These are phyloP conservation scores for Brachyptera risi DNA, from an alignment of 2,888 invertebrate species.

Conservation along the genomic window DNA sequence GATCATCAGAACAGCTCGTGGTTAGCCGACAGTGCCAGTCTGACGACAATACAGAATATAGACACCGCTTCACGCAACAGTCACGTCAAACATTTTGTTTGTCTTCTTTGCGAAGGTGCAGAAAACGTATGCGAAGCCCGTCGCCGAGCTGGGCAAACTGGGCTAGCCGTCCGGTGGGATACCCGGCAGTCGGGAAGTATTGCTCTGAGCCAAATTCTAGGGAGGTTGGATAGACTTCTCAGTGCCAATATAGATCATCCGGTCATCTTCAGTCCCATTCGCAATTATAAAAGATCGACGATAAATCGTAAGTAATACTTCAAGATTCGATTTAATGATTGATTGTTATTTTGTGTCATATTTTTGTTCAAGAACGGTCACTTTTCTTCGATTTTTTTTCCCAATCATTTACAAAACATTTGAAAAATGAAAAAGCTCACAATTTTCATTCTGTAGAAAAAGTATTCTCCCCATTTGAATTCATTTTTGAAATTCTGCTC, in stretches of 20 bases:
- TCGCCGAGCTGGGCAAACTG: background rate
- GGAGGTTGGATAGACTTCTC: background rate
- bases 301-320: too few species aligned
- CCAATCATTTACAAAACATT: too few species aligned
- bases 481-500: too few species aligned
- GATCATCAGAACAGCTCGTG: background rate
- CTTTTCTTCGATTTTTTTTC: too few species aligned
- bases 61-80: constrained; percentile 7
- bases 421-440: too few species aligned
- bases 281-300: too few species aligned
- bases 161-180: constrained; percentile 4
- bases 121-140: background rate
- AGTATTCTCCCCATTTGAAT: too few species aligned
- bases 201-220: background rate
- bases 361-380: too few species aligned
- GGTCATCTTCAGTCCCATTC: too few species aligned
- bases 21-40: background rate
- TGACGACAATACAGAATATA: background rate
- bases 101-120: constrained; percentile 9
- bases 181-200: background rate
- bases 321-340: too few species aligned
- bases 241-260: background rate
- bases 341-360: too few species aligned
- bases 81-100: constrained; percentile 1
- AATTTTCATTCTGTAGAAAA: too few species aligned